Conservation (phyloP, 2,797 vertebrate genomes). For the Podarcis siculus region DNA sequence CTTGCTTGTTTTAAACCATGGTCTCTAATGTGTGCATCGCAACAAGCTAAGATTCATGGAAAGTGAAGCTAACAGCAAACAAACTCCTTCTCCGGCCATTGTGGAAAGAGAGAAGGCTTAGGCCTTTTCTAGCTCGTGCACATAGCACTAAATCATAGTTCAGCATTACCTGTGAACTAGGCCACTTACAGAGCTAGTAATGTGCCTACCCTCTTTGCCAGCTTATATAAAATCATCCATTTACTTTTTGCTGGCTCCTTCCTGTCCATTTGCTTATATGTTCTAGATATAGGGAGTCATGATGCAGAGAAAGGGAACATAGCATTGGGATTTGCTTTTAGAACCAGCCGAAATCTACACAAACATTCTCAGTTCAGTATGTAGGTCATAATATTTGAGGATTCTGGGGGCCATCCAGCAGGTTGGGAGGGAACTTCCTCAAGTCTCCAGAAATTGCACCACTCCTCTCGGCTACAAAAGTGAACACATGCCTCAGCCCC, state of each 20-base stretch:
- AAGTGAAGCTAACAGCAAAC: too few relatives aligned
- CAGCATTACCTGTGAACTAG: background rate
- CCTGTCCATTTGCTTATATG: background rate
- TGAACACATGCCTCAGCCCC: background rate
- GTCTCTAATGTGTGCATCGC: too few relatives aligned
- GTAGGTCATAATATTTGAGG: conserved; percentile 26
- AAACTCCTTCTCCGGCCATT: background rate
- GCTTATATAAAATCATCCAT: background rate
- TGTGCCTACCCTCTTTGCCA: background rate
- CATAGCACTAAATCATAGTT: background rate
- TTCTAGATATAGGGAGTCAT: background rate
- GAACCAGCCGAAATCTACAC: background rate
- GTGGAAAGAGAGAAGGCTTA: background rate
- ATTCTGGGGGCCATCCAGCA: background rate
- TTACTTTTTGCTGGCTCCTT: background rate
- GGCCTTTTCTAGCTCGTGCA: background rate
- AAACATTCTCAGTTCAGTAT: conserved; percentile 15
- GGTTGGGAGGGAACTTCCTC: conserved; percentile 14
- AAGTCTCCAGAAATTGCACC: conserved; percentile 5
- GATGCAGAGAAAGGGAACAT: background rate
- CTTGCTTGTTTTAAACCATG: too few relatives aligned
- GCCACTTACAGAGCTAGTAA: background rate
- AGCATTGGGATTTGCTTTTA: background rate
- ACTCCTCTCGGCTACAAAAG: background rate
- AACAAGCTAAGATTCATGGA: background rate